Evolutionary conservation across 1,140 invertebrate species (phyloP).

Genomic region (Drosophila watanabei): DNA sequence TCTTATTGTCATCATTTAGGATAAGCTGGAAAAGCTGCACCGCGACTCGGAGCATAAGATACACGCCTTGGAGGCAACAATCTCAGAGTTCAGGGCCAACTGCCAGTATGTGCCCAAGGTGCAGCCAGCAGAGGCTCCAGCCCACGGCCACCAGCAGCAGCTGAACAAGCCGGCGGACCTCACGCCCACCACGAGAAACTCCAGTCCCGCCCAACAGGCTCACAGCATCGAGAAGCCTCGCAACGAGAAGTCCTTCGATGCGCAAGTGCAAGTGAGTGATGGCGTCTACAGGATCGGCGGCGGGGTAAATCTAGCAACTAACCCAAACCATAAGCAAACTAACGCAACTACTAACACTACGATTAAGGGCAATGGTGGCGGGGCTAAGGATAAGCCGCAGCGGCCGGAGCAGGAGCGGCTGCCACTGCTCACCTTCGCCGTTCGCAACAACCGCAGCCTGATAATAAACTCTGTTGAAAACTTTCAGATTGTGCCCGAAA

Average conservation of each 20-base stretch:
- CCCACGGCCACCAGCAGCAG: constrained; percentile 46
- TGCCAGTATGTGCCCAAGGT: constrained; percentile 66
- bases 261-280: constrained; percentile 83
- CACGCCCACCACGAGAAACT: constrained; percentile 41
- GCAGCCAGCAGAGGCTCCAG: constrained; percentile 40
- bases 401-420: constrained; percentile 11
- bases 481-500: constrained; percentile 84
- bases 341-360: constrained; percentile 28
- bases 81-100: constrained; percentile 63
- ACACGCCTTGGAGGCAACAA: constrained; percentile 44
- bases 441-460: constrained; percentile 71
- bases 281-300: constrained; percentile 80
- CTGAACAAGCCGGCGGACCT: constrained; percentile 54
- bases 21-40: constrained; percentile 63
- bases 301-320: constrained; percentile 70
- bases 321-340: constrained; percentile 49
- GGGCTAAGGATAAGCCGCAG: constrained; percentile 25
- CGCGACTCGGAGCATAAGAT: constrained; percentile 62
- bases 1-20: constrained; percentile 21
- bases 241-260: constrained; percentile 78
- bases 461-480: constrained; percentile 86
- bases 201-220: constrained; percentile 39
- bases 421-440: constrained; percentile 43
- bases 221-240: constrained; percentile 73
- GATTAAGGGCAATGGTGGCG: constrained; percentile 47